Evolutionary conservation across 2,888 invertebrate species (phyloP), one percentile per base, ranked within the genome.

Genomic region (Campoplex nolae): DNA sequence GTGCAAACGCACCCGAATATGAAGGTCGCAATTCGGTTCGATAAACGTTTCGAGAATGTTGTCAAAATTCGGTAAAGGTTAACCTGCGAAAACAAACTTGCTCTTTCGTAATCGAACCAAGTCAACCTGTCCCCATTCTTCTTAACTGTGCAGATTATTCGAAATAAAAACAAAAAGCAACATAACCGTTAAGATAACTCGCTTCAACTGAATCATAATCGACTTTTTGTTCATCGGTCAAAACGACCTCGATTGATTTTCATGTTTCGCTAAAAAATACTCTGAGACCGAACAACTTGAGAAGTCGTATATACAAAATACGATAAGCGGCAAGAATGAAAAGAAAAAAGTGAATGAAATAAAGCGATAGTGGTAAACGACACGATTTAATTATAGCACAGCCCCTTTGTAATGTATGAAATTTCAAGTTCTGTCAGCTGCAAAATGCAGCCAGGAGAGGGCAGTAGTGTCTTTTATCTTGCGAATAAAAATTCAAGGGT

Each of bases 321-420:
- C 70, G 83, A 76, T 70, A 71, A 32, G 58, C 58, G 18, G 18
- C 11, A 38, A 13, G 51, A 45, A 18, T 35, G 18, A 28, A 82
- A 3, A 11, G 16, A 75, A 62, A 76, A 56, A 48, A 56, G 62
- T 67, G 62, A 67, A 74, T 65, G 51, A 82, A 67, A 74, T 38
- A 54, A 42, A 73, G 45, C 45, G 76, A 78, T 65, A 73, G 71
- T 16, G 83, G 23, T 38, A 38, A 62, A 67, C 45, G 71, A 67
- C 67, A 45, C 65, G 73, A 62, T 65, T 62, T 78, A 83, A 83
- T 83, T 78, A 78, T 81, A 81, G 48, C 73, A 38, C 70, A 45
- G 56, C 54, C 38, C 48, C 56, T 45, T 65, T 51, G 58, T n/a
- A n/a, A n/a, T n/a, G n/a, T 58, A 42, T 42, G 35, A 62, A 80